A percentile compares a stretch with the other conserved stretches of the same genome.
Evolutionary conservation across 2,113 vertebrate species (phyloP).

Genomic region (Colinus virginianus): DNA sequence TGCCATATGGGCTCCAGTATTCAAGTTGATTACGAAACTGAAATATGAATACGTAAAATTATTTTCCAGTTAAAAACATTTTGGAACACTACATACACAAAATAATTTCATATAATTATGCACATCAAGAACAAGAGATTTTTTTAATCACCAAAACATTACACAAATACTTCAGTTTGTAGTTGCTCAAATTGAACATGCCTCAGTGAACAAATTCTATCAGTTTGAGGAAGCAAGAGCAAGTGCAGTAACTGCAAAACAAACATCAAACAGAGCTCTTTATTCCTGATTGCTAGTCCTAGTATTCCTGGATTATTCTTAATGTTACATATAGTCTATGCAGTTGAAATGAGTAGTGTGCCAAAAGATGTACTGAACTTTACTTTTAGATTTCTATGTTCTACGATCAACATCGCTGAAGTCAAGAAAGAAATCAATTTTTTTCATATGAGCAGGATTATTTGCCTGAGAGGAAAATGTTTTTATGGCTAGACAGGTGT

Average conservation of each 20-base stretch:
- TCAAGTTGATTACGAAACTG: conserved; percentile 69
- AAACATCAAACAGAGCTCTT: background rate
- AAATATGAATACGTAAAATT: conserved; percentile 63
- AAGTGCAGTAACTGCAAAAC: background rate
- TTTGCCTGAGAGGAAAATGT: background rate
- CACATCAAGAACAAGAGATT: background rate
- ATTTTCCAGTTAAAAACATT: conserved; percentile 69
- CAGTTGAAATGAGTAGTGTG: background rate
- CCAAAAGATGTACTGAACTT: background rate
- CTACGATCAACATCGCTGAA: background rate
- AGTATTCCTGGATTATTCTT: background rate
- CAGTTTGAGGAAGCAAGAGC: background rate
- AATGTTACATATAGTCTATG: background rate
- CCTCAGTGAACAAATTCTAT: conserved; percentile 8
- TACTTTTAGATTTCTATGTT: background rate
- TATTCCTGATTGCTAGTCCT: background rate
- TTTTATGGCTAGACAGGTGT: background rate
- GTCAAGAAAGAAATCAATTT: background rate
- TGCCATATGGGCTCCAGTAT: conserved; percentile 67
- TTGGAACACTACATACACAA: conserved; percentile 12
- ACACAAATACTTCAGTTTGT: background rate
- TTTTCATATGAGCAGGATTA: background rate
- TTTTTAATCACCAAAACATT: background rate
- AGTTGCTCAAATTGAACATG: background rate
- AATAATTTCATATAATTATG: conserved; percentile 15